phyloP scores from a whole-genome alignment of 1,140 invertebrate species.

The Latrodectus geometricus region DNA sequence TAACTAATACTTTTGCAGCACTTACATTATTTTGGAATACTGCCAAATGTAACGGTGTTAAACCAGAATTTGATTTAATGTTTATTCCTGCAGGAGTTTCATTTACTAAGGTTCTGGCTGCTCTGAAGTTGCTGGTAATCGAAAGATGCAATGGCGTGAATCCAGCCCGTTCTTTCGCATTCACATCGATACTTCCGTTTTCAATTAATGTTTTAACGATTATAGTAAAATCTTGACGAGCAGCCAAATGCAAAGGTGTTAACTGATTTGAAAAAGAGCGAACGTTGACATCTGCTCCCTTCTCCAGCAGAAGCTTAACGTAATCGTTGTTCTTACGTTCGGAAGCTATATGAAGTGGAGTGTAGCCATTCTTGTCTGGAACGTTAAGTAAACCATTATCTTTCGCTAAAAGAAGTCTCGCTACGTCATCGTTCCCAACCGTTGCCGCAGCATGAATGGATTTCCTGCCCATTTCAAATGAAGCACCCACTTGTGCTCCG shows the following conservation, averaged over 20 bases:
- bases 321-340: neutral
- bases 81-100: neutral
- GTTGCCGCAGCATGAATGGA: constrained; percentile 7
- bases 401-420: neutral
- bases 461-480: neutral
- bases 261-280: neutral
- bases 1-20: neutral
- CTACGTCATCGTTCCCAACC: neutral
- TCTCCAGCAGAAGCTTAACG: neutral
- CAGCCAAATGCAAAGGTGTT: neutral
- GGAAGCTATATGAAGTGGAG: neutral
- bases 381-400: no score
- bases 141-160: neutral
- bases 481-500: constrained; percentile 2
- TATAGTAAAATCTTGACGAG: neutral
- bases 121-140: neutral
- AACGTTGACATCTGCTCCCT: neutral
- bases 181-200: neutral
- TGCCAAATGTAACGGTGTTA: neutral
- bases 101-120: neutral
- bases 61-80: neutral
- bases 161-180: neutral
- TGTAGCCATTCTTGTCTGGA: neutral
- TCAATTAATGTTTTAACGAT: neutral
- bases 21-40: neutral